These are phyloP conservation scores for Aradus depressus DNA, from an alignment of 2,888 invertebrate species.

Conservation along the genomic window DNA sequence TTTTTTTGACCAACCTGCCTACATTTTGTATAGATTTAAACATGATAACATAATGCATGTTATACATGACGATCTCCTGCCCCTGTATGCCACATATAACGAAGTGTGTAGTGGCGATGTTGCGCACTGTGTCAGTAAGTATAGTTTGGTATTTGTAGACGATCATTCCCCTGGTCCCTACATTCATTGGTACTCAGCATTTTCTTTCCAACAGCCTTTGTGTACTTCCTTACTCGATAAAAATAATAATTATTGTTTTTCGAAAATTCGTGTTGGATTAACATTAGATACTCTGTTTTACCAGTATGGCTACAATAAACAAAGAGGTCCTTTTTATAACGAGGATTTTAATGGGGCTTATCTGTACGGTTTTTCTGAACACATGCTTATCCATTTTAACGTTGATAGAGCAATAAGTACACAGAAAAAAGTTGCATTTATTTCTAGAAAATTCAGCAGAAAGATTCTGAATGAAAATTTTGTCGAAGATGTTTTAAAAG, in stretches of 20 bases:
- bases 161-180: conserved; percentile 33
- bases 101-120: conserved; percentile 31
- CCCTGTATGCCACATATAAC: conserved; percentile 36
- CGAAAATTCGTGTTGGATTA: conserved; percentile 36
- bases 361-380: conserved; percentile 30
- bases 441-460: conserved; percentile 36
- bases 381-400: conserved; percentile 28
- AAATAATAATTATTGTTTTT: conserved; percentile 36
- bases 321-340: conserved; percentile 37
- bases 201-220: conserved; percentile 33
- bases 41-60: conserved; percentile 45
- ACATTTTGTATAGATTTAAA: conserved; percentile 39
- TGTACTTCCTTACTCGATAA: conserved; percentile 26
- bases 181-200: conserved; percentile 35
- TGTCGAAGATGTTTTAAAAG: conserved; percentile 33
- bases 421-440: conserved; percentile 23
- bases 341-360: conserved; percentile 28
- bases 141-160: conserved; percentile 36
- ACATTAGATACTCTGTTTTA: conserved; percentile 38
- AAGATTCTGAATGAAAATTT: conserved; percentile 39
- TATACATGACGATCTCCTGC: conserved; percentile 42
- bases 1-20: conserved; percentile 19
- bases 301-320: conserved; percentile 40
- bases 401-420: conserved; percentile 9
- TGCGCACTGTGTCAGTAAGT: conserved; percentile 26